Evolutionary conservation across 2,797 vertebrate genomes (phyloP).

Genomic region (Masticophis lateralis): DNA sequence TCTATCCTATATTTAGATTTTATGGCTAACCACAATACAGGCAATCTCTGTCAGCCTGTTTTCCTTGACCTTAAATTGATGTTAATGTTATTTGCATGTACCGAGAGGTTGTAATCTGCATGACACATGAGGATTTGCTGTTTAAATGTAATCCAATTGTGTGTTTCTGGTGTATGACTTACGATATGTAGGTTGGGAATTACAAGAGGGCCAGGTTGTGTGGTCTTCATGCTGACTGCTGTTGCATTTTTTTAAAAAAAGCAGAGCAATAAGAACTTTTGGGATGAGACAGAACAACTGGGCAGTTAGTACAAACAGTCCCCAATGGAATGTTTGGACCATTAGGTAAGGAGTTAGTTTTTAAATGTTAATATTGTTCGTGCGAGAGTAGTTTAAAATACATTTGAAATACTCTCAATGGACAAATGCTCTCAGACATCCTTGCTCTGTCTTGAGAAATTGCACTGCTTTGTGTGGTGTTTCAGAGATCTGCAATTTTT

Average conservation of each 20-base stretch:
- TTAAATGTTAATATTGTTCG: neutral
- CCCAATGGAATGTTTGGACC: neutral
- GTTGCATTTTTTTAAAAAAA: neutral
- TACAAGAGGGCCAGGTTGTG: rapidly evolving
- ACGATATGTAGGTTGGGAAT: neutral
- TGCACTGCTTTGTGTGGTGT: neutral
- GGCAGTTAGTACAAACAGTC: neutral
- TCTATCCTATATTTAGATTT: neutral
- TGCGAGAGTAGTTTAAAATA: neutral
- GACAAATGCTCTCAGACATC: neutral
- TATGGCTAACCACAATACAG: neutral
- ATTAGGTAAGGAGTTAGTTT: neutral
- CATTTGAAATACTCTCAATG: neutral
- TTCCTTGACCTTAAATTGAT: neutral
- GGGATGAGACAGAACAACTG: neutral
- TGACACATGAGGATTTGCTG: neutral
- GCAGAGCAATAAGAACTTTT: neutral
- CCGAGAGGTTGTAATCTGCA: neutral
- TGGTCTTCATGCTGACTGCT: neutral
- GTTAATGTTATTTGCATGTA: neutral
- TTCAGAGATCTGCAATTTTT: neutral
- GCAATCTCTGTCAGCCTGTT: neutral
- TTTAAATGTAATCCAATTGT: neutral
- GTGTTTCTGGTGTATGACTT: neutral
- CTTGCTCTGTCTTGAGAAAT: neutral